phyloP scores from a whole-genome alignment of 2,797 vertebrate species.

The Brachymystax lenok region DNA sequence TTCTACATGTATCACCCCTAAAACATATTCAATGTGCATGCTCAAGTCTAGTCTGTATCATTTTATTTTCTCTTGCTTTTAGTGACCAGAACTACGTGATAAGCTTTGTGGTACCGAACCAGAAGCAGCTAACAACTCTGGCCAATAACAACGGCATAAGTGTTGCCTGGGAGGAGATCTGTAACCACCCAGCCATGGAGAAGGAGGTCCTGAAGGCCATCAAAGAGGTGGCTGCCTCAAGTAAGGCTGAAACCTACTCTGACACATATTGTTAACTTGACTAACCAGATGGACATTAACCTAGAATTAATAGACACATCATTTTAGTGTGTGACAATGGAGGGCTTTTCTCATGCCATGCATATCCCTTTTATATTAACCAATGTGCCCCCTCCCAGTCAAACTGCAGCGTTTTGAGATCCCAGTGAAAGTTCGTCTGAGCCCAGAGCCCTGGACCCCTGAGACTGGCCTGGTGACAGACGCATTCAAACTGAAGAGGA shows the following conservation, averaged over 20 bases:
- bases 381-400: conserved; percentile 61
- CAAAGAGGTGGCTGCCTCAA: conserved; percentile 79
- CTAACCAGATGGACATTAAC: too few species aligned
- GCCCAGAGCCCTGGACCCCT: conserved; percentile 85
- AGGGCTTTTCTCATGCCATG: neutral
- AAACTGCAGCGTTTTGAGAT: conserved; percentile 87
- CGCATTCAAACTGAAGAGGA: conserved; percentile 89
- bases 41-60: neutral
- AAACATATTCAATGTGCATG: neutral
- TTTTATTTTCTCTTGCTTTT: conserved; percentile 5
- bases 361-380: conserved; percentile 14
- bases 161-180: conserved; percentile 83
- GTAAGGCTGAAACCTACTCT: conserved; percentile 65
- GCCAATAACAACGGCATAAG: conserved; percentile 80
- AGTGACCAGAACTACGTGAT: conserved; percentile 87
- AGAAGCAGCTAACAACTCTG: conserved; percentile 79
- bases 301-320: neutral
- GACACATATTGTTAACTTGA: neutral
- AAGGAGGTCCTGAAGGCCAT: conserved; percentile 83
- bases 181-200: conserved; percentile 83
- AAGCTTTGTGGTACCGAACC: conserved; percentile 89
- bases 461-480: conserved; percentile 88
- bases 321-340: neutral
- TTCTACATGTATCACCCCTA: neutral
- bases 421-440: conserved; percentile 84